Conservation (phyloP, 2,113 vertebrate genomes). For the Pionites leucogaster region DNA sequence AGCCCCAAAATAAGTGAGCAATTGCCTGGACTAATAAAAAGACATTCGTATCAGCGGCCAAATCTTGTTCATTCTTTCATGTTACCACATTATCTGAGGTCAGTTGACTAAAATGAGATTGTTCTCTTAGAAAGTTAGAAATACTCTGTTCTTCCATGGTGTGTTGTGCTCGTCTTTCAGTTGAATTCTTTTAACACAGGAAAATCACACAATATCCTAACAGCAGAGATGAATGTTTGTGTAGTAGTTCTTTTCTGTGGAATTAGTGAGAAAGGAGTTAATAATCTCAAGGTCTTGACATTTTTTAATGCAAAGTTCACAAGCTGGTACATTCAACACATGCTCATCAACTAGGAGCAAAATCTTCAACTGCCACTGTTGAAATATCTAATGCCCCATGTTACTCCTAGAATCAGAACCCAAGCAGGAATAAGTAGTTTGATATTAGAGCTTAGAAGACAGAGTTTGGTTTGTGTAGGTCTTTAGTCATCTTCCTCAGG, state of each 20-base stretch:
- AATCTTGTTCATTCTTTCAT: background rate
- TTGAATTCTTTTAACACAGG: background rate
- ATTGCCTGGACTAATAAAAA: background rate
- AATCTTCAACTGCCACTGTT: background rate
- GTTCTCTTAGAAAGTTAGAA: background rate
- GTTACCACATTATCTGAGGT: background rate
- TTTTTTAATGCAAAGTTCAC: background rate
- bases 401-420: background rate
- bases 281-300: background rate
- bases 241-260: background rate
- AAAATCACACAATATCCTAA: background rate
- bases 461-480: background rate
- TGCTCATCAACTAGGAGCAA: background rate
- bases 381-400: background rate
- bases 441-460: background rate
- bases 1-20: background rate
- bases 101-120: background rate
- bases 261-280: background rate
- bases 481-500: background rate
- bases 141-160: background rate
- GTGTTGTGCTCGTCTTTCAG: background rate
- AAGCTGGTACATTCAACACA: rapidly evolving
- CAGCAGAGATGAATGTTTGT: background rate
- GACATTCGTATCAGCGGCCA: background rate
- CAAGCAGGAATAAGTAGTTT: background rate